These are phyloP conservation scores for Phymorhynchus buccinoides DNA, from an alignment of 1,140 invertebrate species.

Conservation along the genomic window DNA sequence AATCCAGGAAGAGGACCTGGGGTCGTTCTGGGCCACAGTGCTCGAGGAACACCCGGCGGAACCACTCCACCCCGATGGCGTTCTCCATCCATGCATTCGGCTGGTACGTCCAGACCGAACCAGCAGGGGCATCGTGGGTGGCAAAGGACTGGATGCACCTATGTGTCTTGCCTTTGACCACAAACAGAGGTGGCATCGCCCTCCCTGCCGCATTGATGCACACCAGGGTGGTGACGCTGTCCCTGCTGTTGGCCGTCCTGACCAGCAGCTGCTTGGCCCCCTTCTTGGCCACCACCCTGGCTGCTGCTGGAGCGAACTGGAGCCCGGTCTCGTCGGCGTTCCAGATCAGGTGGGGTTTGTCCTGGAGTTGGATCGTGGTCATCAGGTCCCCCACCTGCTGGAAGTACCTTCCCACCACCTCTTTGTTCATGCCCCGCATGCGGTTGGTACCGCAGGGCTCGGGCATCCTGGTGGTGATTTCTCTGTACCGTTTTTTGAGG, in stretches of 20 bases:
- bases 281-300: slow-evolving; percentile 39
- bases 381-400: slow-evolving; percentile 28
- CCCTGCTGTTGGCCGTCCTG: slow-evolving; percentile 28
- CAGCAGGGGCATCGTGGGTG: slow-evolving; percentile 36
- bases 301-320: slow-evolving; percentile 42
- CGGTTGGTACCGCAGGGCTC: not conserved
- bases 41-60: slow-evolving; percentile 50
- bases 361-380: slow-evolving; percentile 1
- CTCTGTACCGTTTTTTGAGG: not conserved
- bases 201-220: slow-evolving; percentile 46
- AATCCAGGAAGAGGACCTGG: slow-evolving; percentile 48
- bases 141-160: slow-evolving; percentile 43
- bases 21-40: slow-evolving; percentile 49
- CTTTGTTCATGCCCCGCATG: not conserved
- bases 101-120: slow-evolving; percentile 47
- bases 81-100: slow-evolving; percentile 51
- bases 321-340: slow-evolving; percentile 53
- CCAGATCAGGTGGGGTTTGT: slow-evolving; percentile 45
- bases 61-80: slow-evolving; percentile 50
- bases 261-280: slow-evolving; percentile 35
- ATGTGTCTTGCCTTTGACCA: slow-evolving; percentile 50
- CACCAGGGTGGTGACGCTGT: slow-evolving; percentile 48
- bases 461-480: not conserved
- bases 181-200: slow-evolving; percentile 44
- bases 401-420: slow-evolving; percentile 39